Evolutionary conservation across 2,113 vertebrate genomes (phyloP).

Genomic region (Serinus canaria): DNA sequence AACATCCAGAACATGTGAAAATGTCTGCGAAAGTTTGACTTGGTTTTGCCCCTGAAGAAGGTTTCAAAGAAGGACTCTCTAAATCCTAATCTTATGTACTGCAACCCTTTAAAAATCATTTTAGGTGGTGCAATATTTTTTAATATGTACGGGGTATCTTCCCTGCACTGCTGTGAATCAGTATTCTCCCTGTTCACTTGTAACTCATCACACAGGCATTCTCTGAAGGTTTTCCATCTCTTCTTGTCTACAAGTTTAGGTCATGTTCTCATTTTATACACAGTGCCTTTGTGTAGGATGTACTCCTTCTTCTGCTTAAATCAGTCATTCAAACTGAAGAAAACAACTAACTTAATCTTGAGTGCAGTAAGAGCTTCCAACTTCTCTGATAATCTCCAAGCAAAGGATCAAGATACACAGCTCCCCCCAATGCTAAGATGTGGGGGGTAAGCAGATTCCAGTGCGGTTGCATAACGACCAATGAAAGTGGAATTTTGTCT

Average conservation of each 20-base stretch:
- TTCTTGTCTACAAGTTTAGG: neutral
- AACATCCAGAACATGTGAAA: neutral
- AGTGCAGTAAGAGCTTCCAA: neutral
- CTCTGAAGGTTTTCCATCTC: neutral
- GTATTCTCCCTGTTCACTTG: neutral
- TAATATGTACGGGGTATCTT: neutral
- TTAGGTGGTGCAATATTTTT: neutral
- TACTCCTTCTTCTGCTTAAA: neutral
- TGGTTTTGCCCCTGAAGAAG: neutral
- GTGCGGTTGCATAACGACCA: rapidly evolving
- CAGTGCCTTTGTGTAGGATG: neutral
- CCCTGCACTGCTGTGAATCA: neutral
- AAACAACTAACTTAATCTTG: neutral
- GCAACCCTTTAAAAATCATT: neutral
- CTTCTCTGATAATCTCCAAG: neutral
- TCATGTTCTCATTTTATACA: neutral
- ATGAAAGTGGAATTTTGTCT: neutral
- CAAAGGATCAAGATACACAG: neutral
- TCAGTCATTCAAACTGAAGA: neutral
- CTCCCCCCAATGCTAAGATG: neutral
- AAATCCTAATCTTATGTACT: neutral
- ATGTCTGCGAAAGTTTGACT: neutral
- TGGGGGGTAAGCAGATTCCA: neutral
- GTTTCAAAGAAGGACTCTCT: neutral
- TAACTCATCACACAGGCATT: neutral